Evolutionary conservation across 2,113 vertebrate genomes (phyloP), one percentile per base, ranked within the genome.

Genomic region (Eleginops maclovinus): DNA sequence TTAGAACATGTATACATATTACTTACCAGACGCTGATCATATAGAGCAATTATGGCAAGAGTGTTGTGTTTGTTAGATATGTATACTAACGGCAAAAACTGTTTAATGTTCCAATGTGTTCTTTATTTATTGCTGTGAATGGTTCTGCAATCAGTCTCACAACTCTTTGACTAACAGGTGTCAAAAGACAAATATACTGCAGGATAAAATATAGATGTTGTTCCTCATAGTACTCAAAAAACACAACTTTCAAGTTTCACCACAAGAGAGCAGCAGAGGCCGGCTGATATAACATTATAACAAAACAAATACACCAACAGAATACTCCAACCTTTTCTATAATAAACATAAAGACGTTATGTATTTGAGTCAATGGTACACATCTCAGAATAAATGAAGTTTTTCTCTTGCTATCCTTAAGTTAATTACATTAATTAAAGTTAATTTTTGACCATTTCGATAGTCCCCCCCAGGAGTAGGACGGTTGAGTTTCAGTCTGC

Each of bases 201-300:
- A 14, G 44, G 16, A 31, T 3, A 26, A 41, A 36, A 16, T 40
- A 56, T n/a, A 24, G 4, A 70, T 15, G 2, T 60, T 12, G 50
- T 59, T 72, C 17, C 19, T 22, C 9, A 54, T 14, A 6, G 17
- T 24, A 68, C 17, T 59, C 4, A 31, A 70, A 16, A 0, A 67
- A 40, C 12, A 12, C 21, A 59, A 56, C 3, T 1, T 73, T 51
- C 36, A 41, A 31, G 41, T 36, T 46, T 0, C 14, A 59, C 90
- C 94, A 90, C 88, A 71, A 91, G 93, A 81, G 84, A 44, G 87
- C 91, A 91, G 86, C 82, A 94, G 69, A 87, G 76, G 51, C 5
- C 75, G n/a, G 1, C 19, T 76, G 8, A 72, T 44, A 15, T 13
- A 61, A n/a, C 47, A 41, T 40, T 12, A 50, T 21, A 16, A 14